Percentiles rank a stretch among this genome's conserved stretches.
phyloP scores from a whole-genome alignment of 2,113 vertebrate genomes.

The Caretta caretta region DNA sequence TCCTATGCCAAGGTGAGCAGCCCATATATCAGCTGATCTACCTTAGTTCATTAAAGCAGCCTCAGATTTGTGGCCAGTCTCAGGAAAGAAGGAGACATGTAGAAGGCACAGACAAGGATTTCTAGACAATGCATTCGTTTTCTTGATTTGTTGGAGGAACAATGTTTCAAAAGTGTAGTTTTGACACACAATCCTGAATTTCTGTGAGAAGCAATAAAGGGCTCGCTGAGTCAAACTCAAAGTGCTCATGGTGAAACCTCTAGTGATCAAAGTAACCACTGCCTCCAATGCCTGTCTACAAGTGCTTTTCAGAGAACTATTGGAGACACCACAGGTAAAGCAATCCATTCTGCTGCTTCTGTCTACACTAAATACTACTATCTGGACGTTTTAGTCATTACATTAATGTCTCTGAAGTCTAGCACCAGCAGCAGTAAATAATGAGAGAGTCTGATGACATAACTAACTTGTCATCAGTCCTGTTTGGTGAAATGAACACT shows the following conservation, averaged over 20 bases:
- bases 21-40: background rate
- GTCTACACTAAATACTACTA: background rate
- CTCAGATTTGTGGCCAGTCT: background rate
- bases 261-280: background rate
- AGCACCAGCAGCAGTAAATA: accelerated
- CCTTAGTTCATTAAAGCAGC: background rate
- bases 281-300: background rate
- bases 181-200: background rate
- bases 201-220: background rate
- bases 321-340: background rate
- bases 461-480: background rate
- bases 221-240: background rate
- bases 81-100: background rate
- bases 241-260: background rate
- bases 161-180: background rate
- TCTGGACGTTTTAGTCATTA: conserved; percentile 3
- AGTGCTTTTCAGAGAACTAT: background rate
- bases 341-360: conserved; percentile 17
- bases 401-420: background rate
- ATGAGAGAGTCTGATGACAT: background rate
- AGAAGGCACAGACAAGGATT: background rate
- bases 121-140: background rate
- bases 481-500: background rate
- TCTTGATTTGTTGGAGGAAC: background rate
- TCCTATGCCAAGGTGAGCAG: background rate